Evolutionary conservation across 1,140 invertebrate genomes (phyloP).

Genomic region (Stratiolaelaps scimitus): DNA sequence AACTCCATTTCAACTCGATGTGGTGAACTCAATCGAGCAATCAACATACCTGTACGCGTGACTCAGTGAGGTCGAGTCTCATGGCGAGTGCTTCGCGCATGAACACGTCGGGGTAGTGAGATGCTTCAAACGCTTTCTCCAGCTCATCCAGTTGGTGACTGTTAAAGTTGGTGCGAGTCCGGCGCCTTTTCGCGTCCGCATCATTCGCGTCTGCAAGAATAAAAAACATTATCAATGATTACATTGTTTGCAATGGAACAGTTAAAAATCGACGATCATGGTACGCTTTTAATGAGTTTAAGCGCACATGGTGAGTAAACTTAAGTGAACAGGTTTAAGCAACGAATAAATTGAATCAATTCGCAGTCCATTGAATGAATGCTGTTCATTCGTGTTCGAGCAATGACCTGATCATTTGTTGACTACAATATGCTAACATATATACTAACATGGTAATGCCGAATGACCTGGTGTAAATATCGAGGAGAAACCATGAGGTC

Average conservation of each 20-base stretch:
- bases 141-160: conserved; percentile 97
- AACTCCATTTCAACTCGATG: too few species aligned
- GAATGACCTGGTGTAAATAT: too few species aligned
- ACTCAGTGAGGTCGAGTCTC: conserved; percentile 90
- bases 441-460: too few species aligned
- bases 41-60: conserved; percentile 83
- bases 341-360: not conserved
- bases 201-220: conserved; percentile 36
- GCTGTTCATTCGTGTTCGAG: too few species aligned
- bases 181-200: conserved; percentile 50
- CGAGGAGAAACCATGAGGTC: too few species aligned
- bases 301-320: not conserved
- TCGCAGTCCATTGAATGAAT: not conserved
- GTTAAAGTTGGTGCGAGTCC: conserved; percentile 95
- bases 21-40: too few species aligned
- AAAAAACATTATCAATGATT: not conserved
- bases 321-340: not conserved
- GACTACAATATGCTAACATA: too few species aligned
- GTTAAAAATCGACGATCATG: not conserved
- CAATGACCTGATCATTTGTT: too few species aligned
- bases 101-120: conserved; percentile 97
- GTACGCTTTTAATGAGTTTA: not conserved
- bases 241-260: not conserved
- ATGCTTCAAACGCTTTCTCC: conserved; percentile 85
- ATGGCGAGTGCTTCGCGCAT: conserved; percentile 63